Base-by-base conservation (phyloP, 2,797 vertebrate genomes). In the Podargus strigoides region DNA sequence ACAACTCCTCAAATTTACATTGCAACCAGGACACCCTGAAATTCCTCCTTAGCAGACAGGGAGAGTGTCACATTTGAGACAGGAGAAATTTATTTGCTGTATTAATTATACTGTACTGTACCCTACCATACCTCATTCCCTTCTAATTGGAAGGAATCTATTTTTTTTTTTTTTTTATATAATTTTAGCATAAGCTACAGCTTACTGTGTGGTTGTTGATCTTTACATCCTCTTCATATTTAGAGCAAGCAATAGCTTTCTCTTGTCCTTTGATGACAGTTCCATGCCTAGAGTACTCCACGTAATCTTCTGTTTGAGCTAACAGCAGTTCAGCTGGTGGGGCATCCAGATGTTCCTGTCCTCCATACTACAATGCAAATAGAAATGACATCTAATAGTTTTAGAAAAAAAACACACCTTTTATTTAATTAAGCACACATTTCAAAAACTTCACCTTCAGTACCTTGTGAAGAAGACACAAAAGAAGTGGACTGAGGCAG, bases 221-320 rank as follows among this genome's bases (percentile, higher is more conserved):
- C 60, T 98, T 98, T 28, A 99, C 98, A 16, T 99, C 99, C 93
- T 99, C 99, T 91, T 99, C 99, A 15, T 99, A 99, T 93, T 99
- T 99, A 56, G 99, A 99, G 85, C 98, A 98, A 41, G 98, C 99
- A 18, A 99, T 97, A 20, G 99, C 99, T 93, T 99, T 99, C 94
- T 99, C 99, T 46, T 98, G 99, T 27, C 99, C 99, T 97, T 99
- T 99, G 92, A 99, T 98, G 52, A 99, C 98, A 7, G 99, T 99
- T 9, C 99, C 99, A 17, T 99, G 99, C 46, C 99, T 98, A 16
- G 99, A 99, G 93, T 99, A 99, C 94, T 99, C 99, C 93, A 99
- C 98, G 2, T 99, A 99, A 95, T 99, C 99, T 96, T 99, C 99
- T 0, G 99, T 99, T 96, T 99, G 99, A 62, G 99, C 99, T 96